Percentiles rank a stretch among this genome's conserved stretches.
Evolutionary conservation across 1,140 invertebrate species (phyloP).

Genomic region (Drosophila equinoxialis): DNA sequence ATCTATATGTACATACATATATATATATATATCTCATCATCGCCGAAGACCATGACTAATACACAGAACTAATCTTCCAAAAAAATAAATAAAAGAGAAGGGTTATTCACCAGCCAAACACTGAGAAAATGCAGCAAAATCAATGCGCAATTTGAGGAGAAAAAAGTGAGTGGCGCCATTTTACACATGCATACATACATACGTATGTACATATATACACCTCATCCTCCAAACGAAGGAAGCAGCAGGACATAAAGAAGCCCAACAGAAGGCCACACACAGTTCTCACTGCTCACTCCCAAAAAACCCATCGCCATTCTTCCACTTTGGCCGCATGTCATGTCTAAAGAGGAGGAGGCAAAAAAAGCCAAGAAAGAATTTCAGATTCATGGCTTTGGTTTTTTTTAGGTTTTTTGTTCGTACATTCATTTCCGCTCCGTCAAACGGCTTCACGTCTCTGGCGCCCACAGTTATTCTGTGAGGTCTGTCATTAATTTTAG

Average conservation of each 20-base stretch:
- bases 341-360: conserved; percentile 53
- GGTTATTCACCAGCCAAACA: conserved; percentile 18
- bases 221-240: neutral
- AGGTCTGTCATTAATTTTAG: conserved; percentile 56
- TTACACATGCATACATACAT: no score
- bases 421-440: conserved; percentile 74
- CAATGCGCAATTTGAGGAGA: conserved; percentile 50
- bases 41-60: conserved; percentile 35
- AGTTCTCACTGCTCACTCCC: neutral
- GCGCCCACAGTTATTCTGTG: conserved; percentile 43
- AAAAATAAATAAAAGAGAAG: conserved; percentile 3
- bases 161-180: conserved; percentile 33
- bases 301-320: conserved; percentile 13
- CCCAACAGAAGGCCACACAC: conserved; percentile 12
- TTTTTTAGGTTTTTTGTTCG: conserved; percentile 52
- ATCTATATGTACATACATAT: conserved; percentile 35
- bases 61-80: conserved; percentile 10
- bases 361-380: conserved; percentile 59
- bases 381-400: conserved; percentile 73
- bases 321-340: conserved; percentile 68
- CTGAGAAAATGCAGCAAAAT: conserved; percentile 54
- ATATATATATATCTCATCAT: no score
- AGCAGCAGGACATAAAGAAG: conserved; percentile 34
- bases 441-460: conserved; percentile 40
- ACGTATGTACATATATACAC: conserved; percentile 16